A percentile compares a stretch with the other conserved stretches of the same genome.
Evolutionary conservation across 1,140 invertebrate species (phyloP).

Genomic region (Tenebrio molitor): DNA sequence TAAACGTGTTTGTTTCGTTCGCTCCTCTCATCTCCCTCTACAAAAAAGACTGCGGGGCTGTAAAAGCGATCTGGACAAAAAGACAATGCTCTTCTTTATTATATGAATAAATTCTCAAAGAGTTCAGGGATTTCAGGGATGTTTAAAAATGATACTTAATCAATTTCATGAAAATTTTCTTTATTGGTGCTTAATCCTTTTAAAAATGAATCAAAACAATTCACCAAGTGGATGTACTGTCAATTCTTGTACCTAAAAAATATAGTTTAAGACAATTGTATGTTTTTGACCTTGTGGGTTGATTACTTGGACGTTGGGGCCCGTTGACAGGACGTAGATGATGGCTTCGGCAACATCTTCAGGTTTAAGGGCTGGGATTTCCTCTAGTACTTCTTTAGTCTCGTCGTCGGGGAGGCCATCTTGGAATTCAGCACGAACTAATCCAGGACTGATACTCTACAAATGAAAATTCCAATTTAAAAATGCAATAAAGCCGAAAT

Average conservation of each 20-base stretch:
- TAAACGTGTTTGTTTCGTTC: too few relatives aligned
- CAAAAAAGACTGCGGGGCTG: too few relatives aligned
- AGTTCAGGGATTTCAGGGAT: too few relatives aligned
- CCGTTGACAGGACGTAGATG: constrained; percentile 68
- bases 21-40: too few relatives aligned
- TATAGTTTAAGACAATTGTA: neutral
- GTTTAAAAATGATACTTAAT: too few relatives aligned
- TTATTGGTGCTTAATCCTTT: too few relatives aligned
- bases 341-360: constrained; percentile 71
- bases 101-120: too few relatives aligned
- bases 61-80: too few relatives aligned
- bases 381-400: constrained; percentile 52
- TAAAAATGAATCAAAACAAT: constrained; percentile 1
- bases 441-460: constrained; percentile 74
- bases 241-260: constrained; percentile 6
- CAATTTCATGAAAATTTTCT: too few relatives aligned
- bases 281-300: neutral
- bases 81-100: too few relatives aligned
- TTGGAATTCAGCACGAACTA: constrained; percentile 71
- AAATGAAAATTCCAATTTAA: constrained; percentile 40
- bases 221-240: constrained; percentile 25
- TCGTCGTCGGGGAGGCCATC: constrained; percentile 55
- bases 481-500: too few relatives aligned
- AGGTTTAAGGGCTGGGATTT: constrained; percentile 60
- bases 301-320: constrained; percentile 69